Evolutionary conservation across 1,140 invertebrate genomes (phyloP).

Genomic region (Macrobrachium rosenbergii): DNA sequence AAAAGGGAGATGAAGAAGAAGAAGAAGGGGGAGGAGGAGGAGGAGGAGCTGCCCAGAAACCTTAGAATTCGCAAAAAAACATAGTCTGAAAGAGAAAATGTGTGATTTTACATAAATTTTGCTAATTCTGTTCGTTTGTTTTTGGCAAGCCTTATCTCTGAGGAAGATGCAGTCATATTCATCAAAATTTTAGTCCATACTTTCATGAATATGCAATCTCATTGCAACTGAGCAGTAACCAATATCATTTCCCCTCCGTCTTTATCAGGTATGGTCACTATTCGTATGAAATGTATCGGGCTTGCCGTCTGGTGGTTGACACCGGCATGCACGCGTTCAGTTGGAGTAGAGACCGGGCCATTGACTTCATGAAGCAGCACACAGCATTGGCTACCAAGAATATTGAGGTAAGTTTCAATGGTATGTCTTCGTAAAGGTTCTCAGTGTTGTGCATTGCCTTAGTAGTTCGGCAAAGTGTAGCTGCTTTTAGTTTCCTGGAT

Average conservation of each 20-base stretch:
- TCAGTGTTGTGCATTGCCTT: neutral
- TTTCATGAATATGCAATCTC: conserved; percentile 70
- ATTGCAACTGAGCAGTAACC: conserved; percentile 71
- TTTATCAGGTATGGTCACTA: conserved; percentile 39
- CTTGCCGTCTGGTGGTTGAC: conserved; percentile 44
- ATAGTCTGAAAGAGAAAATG: too few species aligned
- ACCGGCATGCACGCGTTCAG: conserved; percentile 64
- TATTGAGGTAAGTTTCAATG: conserved; percentile 7
- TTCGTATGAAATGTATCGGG: conserved; percentile 43
- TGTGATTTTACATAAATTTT: too few species aligned
- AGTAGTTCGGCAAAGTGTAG: too few species aligned
- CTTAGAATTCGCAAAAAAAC: too few species aligned
- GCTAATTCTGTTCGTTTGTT: too few species aligned
- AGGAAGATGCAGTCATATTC: conserved; percentile 67
- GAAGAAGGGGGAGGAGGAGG: too few species aligned
- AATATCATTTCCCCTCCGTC: conserved; percentile 70
- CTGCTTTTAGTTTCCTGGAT: too few species aligned
- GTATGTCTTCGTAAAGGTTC: neutral
- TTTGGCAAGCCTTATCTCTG: too few species aligned
- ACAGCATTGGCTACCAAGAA: conserved; percentile 65
- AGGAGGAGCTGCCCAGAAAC: too few species aligned
- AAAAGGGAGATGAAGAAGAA: too few species aligned
- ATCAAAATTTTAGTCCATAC: conserved; percentile 69
- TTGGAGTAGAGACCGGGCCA: conserved; percentile 71
- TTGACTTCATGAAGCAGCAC: conserved; percentile 71